Evolutionary conservation across 2,797 vertebrate species (phyloP).

Genomic region (Crenuchus spilurus): DNA sequence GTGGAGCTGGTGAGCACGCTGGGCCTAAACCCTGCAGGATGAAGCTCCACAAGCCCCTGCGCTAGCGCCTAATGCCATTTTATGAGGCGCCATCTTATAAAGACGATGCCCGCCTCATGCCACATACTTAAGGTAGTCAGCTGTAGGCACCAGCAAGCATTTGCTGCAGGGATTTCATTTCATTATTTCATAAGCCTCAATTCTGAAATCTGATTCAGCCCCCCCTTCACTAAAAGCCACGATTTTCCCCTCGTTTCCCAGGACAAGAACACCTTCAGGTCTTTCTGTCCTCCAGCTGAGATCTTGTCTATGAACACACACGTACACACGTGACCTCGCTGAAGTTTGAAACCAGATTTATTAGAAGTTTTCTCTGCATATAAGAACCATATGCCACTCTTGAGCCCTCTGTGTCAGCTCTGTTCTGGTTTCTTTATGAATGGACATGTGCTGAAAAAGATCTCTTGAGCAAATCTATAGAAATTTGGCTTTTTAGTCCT

Average conservation of each 20-base stretch:
- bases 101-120: slow-evolving; percentile 84
- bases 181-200: slow-evolving; percentile 95
- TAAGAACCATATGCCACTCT: neutral
- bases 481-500: neutral
- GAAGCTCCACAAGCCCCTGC: slow-evolving; percentile 86
- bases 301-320: slow-evolving; percentile 26
- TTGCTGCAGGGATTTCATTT: slow-evolving; percentile 87
- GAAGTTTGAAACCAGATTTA: slow-evolving; percentile 22
- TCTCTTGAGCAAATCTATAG: neutral
- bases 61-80: slow-evolving; percentile 95
- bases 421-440: neutral
- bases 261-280: slow-evolving; percentile 51
- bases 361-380: slow-evolving; percentile 21
- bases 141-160: slow-evolving; percentile 84
- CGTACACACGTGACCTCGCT: neutral
- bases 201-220: slow-evolving; percentile 83
- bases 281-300: slow-evolving; percentile 32
- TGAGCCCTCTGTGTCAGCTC: neutral
- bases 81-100: slow-evolving; percentile 92
- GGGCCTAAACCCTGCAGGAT: slow-evolving; percentile 88
- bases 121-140: slow-evolving; percentile 84
- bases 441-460: neutral
- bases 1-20: slow-evolving; percentile 87
- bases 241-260: slow-evolving; percentile 54
- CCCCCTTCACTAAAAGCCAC: slow-evolving; percentile 79